Evolutionary conservation across 2,888 invertebrate species (phyloP), one percentile per base, ranked within the genome.

Genomic region (Tromatobia lineatoria): DNA sequence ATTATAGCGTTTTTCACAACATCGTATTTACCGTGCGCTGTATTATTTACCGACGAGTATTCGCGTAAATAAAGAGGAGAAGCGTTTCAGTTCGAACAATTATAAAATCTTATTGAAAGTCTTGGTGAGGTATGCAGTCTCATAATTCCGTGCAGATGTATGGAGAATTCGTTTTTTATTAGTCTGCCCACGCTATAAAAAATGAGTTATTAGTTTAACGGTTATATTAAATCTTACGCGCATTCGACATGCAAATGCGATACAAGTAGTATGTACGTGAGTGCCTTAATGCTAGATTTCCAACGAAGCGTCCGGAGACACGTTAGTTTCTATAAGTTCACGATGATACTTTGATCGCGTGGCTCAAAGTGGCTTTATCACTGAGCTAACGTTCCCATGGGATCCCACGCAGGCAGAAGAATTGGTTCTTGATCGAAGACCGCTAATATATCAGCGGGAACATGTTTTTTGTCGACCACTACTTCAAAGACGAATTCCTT

Each of bases 361-460:
- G 66, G 52, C 42, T 70, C 11, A 15, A 25, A 15, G 3, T 38
- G 38, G 52, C n/a, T 11, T 85, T 86, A 90, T 91, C 87, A 92
- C 85, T 91, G 91, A 69, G 97, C 97, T 80, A 97, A 95, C 1
- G 97, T 97, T 80, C 98, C 98, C 98, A 98, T 98, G 1, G 98
- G 98, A 94, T 98, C 98, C 98, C 98, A 98, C 0, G 98, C 98
- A 3, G 98, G 98, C 90, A 98, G 94, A 50, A 97, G 95, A 82
- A 96, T 95, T 0, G 98, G 97, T 81, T 96, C 95, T 92, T 97
- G 96, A 69, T 96, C 95, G 91, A 97, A 97, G 18, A 98, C 97
- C 81, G 96, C 95, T 88, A 98, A 90, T 10, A 98, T 96, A 59
- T 97, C 96, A 1, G 95, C 94, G 8, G 98, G 96, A 29, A 98